Conservation (phyloP, 2,113 vertebrate genomes). For the Monarcha castaneiventris region DNA sequence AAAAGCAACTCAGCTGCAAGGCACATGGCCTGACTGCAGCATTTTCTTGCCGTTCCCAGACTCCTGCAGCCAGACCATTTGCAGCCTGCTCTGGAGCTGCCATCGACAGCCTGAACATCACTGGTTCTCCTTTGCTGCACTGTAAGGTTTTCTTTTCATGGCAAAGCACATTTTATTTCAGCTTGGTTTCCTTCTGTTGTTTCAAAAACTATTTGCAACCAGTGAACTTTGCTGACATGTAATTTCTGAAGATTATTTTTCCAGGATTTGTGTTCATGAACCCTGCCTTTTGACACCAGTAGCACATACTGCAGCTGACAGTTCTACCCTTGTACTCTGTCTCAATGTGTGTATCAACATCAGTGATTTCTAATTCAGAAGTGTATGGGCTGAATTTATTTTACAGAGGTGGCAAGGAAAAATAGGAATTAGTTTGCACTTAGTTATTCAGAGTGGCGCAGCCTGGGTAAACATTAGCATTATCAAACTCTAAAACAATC, state of each 20-base stretch:
- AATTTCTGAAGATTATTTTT: conserved; percentile 26
- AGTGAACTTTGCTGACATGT: not conserved
- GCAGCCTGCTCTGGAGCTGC: not conserved
- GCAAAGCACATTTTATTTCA: not conserved
- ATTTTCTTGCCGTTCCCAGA: not conserved
- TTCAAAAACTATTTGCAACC: not conserved
- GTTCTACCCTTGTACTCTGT: not conserved
- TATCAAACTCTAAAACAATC: not conserved
- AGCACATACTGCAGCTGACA: not conserved
- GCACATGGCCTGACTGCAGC: not conserved
- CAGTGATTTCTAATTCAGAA: not conserved
- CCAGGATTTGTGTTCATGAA: not conserved
- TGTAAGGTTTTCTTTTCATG: not conserved
- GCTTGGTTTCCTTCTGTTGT: not conserved
- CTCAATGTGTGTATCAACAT: not conserved
- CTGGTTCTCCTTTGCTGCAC: not conserved
- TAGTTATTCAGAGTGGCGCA: not conserved
- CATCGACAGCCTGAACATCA: not conserved
- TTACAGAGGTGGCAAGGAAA: not conserved
- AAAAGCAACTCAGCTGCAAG: not conserved
- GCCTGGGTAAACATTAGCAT: not conserved
- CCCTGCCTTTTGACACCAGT: not conserved
- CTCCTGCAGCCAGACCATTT: not conserved
- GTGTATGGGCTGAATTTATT: not conserved
- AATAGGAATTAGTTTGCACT: not conserved